Conservation (phyloP, 2,797 vertebrate genomes). For the Phoeniculus purpureus region DNA sequence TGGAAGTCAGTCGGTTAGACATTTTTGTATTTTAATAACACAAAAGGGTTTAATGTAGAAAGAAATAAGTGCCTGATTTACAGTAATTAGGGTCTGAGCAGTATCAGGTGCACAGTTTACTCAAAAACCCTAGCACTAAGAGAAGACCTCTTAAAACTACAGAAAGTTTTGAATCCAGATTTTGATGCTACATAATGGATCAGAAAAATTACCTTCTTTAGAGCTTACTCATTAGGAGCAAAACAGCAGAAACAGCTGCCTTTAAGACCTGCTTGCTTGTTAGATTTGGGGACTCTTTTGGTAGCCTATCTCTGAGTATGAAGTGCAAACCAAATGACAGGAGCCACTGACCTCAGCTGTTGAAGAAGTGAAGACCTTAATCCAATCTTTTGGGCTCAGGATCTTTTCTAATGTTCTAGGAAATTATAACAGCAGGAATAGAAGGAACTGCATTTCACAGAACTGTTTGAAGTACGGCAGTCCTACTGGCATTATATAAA, state of each 20-base stretch:
- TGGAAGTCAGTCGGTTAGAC: conserved; percentile 30
- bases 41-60: conserved; percentile 14
- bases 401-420: neutral
- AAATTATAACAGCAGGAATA: neutral
- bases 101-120: neutral
- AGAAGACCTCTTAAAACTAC: neutral
- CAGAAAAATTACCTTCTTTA: conserved; percentile 26
- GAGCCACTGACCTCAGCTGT: neutral
- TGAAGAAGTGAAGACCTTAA: neutral
- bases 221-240: neutral
- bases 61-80: conserved; percentile 8
- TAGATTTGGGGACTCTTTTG: neutral
- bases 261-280: neutral
- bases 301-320: neutral
- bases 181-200: conserved; percentile 2
- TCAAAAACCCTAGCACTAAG: neutral
- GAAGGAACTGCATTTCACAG: conserved; percentile 12
- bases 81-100: conserved; percentile 8
- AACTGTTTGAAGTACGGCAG: neutral
- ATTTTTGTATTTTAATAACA: conserved; percentile 49
- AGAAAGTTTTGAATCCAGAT: neutral
- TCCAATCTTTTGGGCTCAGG: neutral
- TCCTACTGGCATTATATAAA: conserved; percentile 16
- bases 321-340: neutral
- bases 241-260: neutral